Conservation (phyloP, 2,888 invertebrate species). For the Catocala nupta region DNA sequence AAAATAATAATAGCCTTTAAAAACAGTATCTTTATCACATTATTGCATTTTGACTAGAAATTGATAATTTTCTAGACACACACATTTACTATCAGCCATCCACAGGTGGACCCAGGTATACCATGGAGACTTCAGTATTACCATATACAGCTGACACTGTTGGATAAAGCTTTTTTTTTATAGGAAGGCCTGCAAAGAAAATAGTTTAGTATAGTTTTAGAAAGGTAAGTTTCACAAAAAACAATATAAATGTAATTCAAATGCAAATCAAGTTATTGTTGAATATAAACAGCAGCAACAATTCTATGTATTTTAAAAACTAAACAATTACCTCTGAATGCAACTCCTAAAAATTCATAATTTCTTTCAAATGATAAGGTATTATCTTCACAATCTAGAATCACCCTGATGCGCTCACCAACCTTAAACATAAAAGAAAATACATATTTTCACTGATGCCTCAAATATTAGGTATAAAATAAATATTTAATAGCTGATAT, state of each 20-base stretch:
- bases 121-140: slow-evolving; percentile 99
- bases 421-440: slow-evolving; percentile 88
- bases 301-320: slow-evolving; percentile 2
- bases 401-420: slow-evolving; percentile 98
- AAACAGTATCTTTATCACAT: slow-evolving; percentile 57
- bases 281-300: no score
- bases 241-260: no score
- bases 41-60: slow-evolving; percentile 64
- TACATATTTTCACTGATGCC: no score
- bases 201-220: background rate
- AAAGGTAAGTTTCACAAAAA: background rate
- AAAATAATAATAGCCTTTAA: slow-evolving; percentile 36
- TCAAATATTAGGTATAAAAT: no score
- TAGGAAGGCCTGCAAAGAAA: slow-evolving; percentile 92
- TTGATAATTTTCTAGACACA: slow-evolving; percentile 47
- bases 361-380: slow-evolving; percentile 99
- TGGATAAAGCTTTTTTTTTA: slow-evolving; percentile 96
- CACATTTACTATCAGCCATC: slow-evolving; percentile 92
- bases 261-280: no score
- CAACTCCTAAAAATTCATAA: slow-evolving; percentile 99
- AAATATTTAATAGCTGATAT: no score
- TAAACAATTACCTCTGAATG: slow-evolving; percentile 93
- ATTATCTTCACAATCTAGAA: slow-evolving; percentile 99
- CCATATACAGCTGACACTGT: slow-evolving; percentile 99
- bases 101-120: slow-evolving; percentile 98